A percentile compares a stretch with the other conserved stretches of the same genome.
These are phyloP conservation scores for Plestiodon gilberti DNA, from an alignment of 2,113 vertebrate species.

Conservation along the genomic window DNA sequence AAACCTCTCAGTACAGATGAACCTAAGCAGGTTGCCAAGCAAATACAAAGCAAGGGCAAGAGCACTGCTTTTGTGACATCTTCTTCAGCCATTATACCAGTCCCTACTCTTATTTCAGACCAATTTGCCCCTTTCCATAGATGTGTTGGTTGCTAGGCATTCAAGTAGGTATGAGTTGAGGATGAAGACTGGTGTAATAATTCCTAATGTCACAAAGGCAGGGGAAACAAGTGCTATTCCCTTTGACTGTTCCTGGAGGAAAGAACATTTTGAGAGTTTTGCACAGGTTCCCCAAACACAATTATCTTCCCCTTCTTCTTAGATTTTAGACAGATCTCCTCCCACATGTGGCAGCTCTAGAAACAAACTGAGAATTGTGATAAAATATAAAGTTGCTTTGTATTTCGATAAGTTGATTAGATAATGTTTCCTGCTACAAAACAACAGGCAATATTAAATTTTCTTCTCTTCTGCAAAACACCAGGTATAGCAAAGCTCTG, in stretches of 20 bases:
- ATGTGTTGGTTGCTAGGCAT: background rate
- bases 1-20: background rate
- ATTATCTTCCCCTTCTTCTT: background rate
- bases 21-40: background rate
- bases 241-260: background rate
- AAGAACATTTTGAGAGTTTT: background rate
- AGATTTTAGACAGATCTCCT: background rate
- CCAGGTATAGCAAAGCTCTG: too few relatives aligned
- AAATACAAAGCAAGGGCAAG: background rate
- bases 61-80: constrained; percentile 5
- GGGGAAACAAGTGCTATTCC: background rate
- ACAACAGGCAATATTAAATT: too few relatives aligned
- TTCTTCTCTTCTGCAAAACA: too few relatives aligned
- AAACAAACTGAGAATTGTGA: too few relatives aligned
- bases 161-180: background rate
- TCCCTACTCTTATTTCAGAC: background rate
- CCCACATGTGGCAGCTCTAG: background rate
- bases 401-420: too few relatives aligned
- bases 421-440: too few relatives aligned
- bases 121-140: background rate
- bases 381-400: too few relatives aligned
- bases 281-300: background rate
- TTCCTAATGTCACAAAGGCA: background rate
- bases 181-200: background rate
- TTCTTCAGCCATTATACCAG: background rate